Percentiles rank a stretch among this genome's conserved stretches.
These are phyloP conservation scores for Empidonax traillii DNA, from an alignment of 2,113 vertebrate genomes.

Conservation along the genomic window DNA sequence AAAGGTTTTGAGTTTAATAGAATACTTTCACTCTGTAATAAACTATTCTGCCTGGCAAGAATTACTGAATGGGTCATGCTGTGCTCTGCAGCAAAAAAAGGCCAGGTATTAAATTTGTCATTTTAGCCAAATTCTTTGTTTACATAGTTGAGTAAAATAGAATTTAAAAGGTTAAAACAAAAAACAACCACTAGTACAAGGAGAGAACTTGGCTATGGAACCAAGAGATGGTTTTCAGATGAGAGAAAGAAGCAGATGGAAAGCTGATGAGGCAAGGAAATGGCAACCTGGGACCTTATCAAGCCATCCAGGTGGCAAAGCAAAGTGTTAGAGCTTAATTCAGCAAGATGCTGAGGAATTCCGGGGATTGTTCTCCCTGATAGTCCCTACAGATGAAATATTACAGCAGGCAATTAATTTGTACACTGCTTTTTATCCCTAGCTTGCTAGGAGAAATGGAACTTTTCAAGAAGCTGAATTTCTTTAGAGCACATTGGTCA, in stretches of 20 bases:
- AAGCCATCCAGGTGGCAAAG: constrained; percentile 41
- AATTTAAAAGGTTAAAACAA: not conserved
- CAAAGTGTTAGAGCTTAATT: not conserved
- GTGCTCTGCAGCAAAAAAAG: not conserved
- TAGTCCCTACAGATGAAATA: not conserved
- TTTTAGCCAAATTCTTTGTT: not conserved
- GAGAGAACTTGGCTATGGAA: not conserved
- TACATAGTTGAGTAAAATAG: not conserved
- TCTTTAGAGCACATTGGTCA: not conserved
- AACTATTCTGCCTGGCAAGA: not conserved
- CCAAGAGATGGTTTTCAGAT: not conserved
- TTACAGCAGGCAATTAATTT: not conserved
- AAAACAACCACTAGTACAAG: not conserved
- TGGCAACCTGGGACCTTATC: constrained; percentile 32
- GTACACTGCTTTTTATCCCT: not conserved
- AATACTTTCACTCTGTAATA: not conserved
- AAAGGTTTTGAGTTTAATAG: not conserved
- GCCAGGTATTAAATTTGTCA: not conserved
- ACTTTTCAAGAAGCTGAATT: not conserved
- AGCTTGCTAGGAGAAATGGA: not conserved
- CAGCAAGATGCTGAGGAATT: not conserved
- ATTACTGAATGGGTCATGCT: not conserved
- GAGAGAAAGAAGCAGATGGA: constrained; percentile 42
- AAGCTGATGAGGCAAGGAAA: constrained; percentile 63
- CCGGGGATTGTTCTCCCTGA: not conserved